A percentile compares a stretch with the other conserved stretches of the same genome.
Conservation (phyloP, 1,140 invertebrate species). For the Papilio machaon region DNA sequence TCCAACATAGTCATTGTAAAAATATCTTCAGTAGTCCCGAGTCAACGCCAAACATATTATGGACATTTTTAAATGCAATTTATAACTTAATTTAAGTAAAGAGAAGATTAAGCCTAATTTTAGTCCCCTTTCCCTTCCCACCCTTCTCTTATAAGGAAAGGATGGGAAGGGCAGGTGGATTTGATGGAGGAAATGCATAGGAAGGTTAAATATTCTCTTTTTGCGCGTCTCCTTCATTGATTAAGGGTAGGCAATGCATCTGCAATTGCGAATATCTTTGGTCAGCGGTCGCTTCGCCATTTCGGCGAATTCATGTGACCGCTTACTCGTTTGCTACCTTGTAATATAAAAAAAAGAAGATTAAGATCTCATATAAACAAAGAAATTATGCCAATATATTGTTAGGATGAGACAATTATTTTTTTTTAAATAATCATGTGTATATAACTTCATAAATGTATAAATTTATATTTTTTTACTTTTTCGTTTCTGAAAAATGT, state of each 20-base stretch:
- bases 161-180: too few species aligned
- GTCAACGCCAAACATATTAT: not conserved
- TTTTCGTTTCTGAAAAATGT: slow-evolving; percentile 13
- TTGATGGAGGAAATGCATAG: too few species aligned
- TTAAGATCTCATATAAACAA: slow-evolving; percentile 10
- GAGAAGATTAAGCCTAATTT: too few species aligned
- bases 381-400: not conserved
- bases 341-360: not conserved
- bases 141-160: too few species aligned
- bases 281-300: too few species aligned
- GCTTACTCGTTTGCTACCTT: too few species aligned
- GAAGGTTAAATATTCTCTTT: too few species aligned
- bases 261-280: too few species aligned
- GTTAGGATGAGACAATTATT: not conserved
- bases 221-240: too few species aligned
- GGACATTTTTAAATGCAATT: not conserved
- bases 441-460: not conserved
- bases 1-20: not conserved
- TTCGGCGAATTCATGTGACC: too few species aligned
- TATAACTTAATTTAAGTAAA: not conserved
- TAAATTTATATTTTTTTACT: slow-evolving; percentile 5
- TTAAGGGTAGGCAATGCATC: too few species aligned
- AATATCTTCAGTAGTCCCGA: not conserved
- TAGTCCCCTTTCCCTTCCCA: too few species aligned
- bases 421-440: not conserved